Percentiles rank a stretch among this genome's conserved stretches.
Evolutionary conservation across 2,113 vertebrate species (phyloP).

Genomic region (Antidorcas marsupialis): DNA sequence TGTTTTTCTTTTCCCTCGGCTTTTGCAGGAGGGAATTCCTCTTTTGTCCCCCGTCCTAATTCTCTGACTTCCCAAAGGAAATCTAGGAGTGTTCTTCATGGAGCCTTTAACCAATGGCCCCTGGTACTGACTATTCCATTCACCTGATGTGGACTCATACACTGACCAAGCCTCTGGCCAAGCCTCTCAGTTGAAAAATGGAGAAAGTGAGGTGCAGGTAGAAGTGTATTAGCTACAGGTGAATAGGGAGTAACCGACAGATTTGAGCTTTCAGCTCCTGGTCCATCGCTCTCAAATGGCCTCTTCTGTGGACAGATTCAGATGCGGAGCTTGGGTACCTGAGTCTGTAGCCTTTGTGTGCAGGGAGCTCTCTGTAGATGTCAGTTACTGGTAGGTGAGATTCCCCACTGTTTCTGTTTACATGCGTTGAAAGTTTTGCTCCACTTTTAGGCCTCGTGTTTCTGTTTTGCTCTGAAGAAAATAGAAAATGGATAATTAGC

Average conservation of each 20-base stretch:
- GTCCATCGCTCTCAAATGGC: background rate
- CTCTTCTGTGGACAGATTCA: background rate
- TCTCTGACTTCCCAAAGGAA: background rate
- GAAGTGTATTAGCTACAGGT: background rate
- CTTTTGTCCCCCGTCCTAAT: background rate
- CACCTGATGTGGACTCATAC: background rate
- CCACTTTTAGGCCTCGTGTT: background rate
- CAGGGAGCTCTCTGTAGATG: accelerated
- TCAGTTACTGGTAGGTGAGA: background rate
- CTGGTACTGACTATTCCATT: background rate
- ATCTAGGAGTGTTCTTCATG: background rate
- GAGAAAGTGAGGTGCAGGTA: background rate
- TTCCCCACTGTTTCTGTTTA: background rate
- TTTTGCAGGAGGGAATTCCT: background rate
- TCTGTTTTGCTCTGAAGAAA: background rate
- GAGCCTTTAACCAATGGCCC: background rate
- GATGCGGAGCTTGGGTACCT: background rate
- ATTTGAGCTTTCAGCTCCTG: background rate
- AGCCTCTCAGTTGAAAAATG: background rate
- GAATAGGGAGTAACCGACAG: background rate
- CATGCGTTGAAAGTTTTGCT: background rate
- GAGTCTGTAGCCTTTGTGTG: background rate
- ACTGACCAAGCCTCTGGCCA: background rate
- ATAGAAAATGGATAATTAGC: background rate
- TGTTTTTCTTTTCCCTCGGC: background rate